Base-by-base conservation (phyloP, 2,113 vertebrate species). In the Neogobius melanostomus region DNA sequence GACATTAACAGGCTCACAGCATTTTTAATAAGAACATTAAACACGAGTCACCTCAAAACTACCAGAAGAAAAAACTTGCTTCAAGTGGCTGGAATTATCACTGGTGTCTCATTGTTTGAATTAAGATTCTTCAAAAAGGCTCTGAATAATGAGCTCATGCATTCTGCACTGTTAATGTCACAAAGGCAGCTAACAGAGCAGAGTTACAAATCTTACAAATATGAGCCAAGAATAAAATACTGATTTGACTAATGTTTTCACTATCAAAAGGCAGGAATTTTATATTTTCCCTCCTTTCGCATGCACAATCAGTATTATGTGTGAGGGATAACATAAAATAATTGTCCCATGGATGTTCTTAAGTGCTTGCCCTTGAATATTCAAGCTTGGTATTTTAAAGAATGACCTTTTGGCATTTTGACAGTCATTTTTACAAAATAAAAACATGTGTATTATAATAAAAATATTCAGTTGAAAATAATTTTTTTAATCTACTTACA, bases 351-450 rank as follows among this genome's bases (percentile, higher is more conserved):
- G 75, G 69, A 85, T 85, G 91, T 17, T 56, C 28, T 82, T 87
- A 92, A 89, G 86, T 85, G 91, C 90, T 92, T 87, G 72, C 87
- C 79, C 87, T 92, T 94, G 88, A 93, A 93, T 93, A 92, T 88
- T 89, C 86, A 84, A 67, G 69, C 74, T 71, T 82, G 36, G 69
- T 14, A 89, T 85, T 63, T 75, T 76, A 76, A 85, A 90, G 66
- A 83, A 89, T 91, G 84, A 89, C 77, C 75, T 86, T 92, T 93
- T 91, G 90, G 90, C 88, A 86, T 91, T 90, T 75, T 71, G 73
- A 80, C 14, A 51, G 77, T 65, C 66, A 72, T 87, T 85, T 82
- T 86, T 88, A 85, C 88, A 68, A 61, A 59, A 67, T 71, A 57
- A 68, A 51, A 74, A 67, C 76, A 43, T 56, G 44, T 14, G 71